Conservation (phyloP, 2,888 invertebrate species). For the Aphodius granarius region DNA sequence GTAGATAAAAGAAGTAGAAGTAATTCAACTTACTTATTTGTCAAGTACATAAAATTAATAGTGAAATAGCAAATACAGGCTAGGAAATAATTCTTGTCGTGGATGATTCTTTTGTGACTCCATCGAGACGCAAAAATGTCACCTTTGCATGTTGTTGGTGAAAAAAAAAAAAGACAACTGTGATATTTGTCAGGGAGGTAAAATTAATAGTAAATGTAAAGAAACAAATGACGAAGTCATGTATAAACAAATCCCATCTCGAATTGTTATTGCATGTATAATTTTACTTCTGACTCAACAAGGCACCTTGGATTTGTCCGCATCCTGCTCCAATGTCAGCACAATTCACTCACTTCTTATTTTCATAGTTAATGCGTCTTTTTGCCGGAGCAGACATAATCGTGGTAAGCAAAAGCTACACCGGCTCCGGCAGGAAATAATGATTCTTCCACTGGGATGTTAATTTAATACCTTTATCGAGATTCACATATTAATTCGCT, state of each 20-base stretch:
- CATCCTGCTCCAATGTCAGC: conserved; percentile 3
- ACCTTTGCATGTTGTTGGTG: no score
- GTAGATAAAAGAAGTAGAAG: no score
- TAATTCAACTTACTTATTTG: no score
- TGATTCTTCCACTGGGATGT: conserved; percentile 1
- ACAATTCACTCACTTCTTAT: background rate
- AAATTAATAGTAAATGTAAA: background rate
- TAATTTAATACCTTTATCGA: background rate
- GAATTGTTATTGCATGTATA: background rate
- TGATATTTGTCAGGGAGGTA: background rate
- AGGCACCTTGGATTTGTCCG: background rate
- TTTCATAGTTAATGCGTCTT: background rate
- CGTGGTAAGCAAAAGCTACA: background rate
- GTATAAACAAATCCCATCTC: background rate
- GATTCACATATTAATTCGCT: background rate
- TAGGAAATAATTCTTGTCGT: no score
- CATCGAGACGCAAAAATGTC: no score
- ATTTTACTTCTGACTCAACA: conserved; percentile 6
- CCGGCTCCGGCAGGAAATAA: background rate
- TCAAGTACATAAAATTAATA: no score
- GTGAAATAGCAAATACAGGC: no score
- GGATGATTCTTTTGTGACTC: no score
- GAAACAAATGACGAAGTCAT: background rate
- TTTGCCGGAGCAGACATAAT: background rate
- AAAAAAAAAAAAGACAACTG: no score